These are phyloP conservation scores for Epicauta chinensis DNA, from an alignment of 1,140 invertebrate genomes.

Conservation along the genomic window DNA sequence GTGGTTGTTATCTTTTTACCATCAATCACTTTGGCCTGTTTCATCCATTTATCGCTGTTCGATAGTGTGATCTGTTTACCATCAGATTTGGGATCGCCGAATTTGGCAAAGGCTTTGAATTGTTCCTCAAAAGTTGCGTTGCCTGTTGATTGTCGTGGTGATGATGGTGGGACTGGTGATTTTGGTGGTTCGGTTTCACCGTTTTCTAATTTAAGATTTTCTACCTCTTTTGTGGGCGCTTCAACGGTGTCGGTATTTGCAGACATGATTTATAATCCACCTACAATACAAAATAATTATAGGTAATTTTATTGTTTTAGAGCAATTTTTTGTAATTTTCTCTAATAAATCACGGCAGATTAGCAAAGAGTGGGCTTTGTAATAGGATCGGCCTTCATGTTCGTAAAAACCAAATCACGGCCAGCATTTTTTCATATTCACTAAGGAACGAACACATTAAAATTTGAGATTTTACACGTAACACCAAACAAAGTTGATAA, in stretches of 20 bases:
- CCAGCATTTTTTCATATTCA: no score
- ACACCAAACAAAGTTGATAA: no score
- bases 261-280: conserved; percentile 12
- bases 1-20: conserved; percentile 63
- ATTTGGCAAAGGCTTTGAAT: conserved; percentile 58
- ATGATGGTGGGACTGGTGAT: conserved; percentile 18
- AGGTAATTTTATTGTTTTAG: no score
- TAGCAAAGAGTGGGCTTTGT: no score
- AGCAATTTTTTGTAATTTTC: no score
- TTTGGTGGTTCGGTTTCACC: conserved; percentile 20
- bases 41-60: conserved; percentile 73
- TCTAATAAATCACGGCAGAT: no score
- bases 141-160: conserved; percentile 15
- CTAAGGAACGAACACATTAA: no score
- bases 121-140: conserved; percentile 30
- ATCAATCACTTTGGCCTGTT: conserved; percentile 67
- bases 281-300: no score
- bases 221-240: conserved; percentile 26
- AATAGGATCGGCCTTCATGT: no score
- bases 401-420: no score
- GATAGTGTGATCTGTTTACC: conserved; percentile 61
- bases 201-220: conserved; percentile 35
- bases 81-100: conserved; percentile 59
- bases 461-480: no score
- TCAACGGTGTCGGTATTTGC: conserved; percentile 10